Conservation (phyloP, 2,888 invertebrate species). For the Rhaphigaster nebulosa region DNA sequence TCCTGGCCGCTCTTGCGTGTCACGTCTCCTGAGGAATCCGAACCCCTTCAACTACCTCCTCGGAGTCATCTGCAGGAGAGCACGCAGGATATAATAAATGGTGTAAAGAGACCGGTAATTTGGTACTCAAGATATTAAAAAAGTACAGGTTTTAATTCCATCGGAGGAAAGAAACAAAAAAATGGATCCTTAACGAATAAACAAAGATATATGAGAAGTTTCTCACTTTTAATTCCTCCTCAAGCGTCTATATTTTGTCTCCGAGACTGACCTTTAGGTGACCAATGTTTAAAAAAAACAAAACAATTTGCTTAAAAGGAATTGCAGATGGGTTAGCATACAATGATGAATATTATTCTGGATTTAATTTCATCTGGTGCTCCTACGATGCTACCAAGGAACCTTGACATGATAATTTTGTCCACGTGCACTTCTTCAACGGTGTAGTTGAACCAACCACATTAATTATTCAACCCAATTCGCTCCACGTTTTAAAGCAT, state of each 20-base stretch:
- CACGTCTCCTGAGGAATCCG: neutral
- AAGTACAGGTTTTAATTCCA: neutral
- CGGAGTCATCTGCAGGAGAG: neutral
- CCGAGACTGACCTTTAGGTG: too few relatives aligned
- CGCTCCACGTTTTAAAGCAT: neutral
- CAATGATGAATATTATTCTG: too few relatives aligned
- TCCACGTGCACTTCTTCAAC: neutral
- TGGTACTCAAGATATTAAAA: neutral
- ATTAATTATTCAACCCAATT: neutral
- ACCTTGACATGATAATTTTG: neutral
- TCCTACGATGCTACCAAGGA: neutral
- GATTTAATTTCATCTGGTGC: neutral
- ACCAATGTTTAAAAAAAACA: too few relatives aligned
- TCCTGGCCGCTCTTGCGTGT: constrained; percentile 1
- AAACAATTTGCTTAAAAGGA: too few relatives aligned
- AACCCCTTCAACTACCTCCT: neutral
- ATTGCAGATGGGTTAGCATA: too few relatives aligned
- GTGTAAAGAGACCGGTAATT: neutral
- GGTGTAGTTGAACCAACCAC: neutral
- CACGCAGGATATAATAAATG: neutral
- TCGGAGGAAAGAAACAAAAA: neutral
- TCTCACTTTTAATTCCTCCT: neutral
- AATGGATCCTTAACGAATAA: neutral
- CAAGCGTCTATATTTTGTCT: neutral
- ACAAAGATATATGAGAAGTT: neutral